Evolutionary conservation across 2,113 vertebrate species (phyloP).

Genomic region (Lethenteron camtschaticum): DNA sequence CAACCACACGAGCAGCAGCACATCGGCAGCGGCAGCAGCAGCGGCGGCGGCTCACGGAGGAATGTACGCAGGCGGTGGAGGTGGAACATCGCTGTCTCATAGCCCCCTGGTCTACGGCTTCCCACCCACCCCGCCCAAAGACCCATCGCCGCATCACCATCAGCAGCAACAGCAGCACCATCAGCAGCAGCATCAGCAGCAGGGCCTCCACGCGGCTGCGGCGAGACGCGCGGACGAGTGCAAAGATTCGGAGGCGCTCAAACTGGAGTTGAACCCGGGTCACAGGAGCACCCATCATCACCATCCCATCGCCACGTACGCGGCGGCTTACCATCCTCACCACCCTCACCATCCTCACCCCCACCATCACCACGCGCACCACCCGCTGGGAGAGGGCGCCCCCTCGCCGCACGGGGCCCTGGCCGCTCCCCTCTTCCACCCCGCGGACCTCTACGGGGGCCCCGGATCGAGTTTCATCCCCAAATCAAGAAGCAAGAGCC

Average conservation of each 20-base stretch:
- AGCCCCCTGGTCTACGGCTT: conserved; percentile 1
- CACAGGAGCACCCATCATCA: neutral
- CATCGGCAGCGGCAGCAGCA: too few relatives aligned
- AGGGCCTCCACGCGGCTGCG: too few relatives aligned
- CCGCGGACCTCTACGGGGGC: neutral
- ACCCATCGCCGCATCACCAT: neutral
- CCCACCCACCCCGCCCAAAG: conserved; percentile 5
- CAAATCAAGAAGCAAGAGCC: neutral
- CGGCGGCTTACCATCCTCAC: neutral
- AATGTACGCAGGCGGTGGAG: neutral
- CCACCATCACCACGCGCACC: too few relatives aligned
- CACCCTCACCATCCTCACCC: too few relatives aligned
- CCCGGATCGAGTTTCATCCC: neutral
- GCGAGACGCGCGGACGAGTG: too few relatives aligned
- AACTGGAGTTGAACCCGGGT: too few relatives aligned
- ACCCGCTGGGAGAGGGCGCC: too few relatives aligned
- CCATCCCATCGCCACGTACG: conserved; percentile 4
- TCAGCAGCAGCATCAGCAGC: too few relatives aligned
- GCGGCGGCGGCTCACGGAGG: neutral
- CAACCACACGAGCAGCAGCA: too few relatives aligned
- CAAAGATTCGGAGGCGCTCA: too few relatives aligned
- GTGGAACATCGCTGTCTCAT: neutral
- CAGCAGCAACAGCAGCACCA: neutral
- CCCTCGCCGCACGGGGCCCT: neutral
- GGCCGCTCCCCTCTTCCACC: conserved; percentile 4